These are phyloP conservation scores for Argya squamiceps DNA, from an alignment of 2,797 vertebrate genomes.

Conservation along the genomic window DNA sequence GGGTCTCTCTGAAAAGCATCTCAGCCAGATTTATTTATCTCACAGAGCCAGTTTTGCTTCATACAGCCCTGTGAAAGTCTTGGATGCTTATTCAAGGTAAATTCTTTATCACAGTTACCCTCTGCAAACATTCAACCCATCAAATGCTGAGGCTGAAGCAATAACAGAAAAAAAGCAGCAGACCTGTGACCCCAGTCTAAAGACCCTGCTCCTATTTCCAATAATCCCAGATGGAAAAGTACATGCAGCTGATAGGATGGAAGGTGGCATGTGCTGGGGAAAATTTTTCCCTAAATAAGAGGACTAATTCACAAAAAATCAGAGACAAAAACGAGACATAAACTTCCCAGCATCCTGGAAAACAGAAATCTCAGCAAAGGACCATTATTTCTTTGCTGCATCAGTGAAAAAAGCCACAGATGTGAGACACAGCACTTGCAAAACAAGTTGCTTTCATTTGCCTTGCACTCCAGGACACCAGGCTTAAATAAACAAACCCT, in stretches of 20 bases:
- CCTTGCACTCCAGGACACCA: background rate
- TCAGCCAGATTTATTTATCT: background rate
- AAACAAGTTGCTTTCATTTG: background rate
- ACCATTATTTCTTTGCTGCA: background rate
- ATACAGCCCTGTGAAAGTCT: background rate
- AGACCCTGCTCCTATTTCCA: background rate
- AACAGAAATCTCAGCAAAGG: background rate
- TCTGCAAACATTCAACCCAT: background rate
- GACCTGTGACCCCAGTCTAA: background rate
- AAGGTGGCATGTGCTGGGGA: fast-evolving
- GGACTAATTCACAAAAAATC: background rate
- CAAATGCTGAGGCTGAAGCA: background rate
- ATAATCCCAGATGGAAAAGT: background rate
- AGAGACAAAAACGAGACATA: background rate
- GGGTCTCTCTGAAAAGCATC: background rate
- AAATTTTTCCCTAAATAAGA: background rate
- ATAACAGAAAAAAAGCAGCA: background rate
- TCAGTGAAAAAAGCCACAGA: background rate
- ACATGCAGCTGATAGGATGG: background rate
- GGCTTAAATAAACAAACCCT: constrained; percentile 17
- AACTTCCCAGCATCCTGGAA: background rate
- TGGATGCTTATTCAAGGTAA: background rate
- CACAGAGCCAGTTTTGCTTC: background rate
- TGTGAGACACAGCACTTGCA: background rate
- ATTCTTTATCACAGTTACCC: background rate